Conservation (phyloP, 2,888 invertebrate species). For the Cheilosia vulpina region DNA sequence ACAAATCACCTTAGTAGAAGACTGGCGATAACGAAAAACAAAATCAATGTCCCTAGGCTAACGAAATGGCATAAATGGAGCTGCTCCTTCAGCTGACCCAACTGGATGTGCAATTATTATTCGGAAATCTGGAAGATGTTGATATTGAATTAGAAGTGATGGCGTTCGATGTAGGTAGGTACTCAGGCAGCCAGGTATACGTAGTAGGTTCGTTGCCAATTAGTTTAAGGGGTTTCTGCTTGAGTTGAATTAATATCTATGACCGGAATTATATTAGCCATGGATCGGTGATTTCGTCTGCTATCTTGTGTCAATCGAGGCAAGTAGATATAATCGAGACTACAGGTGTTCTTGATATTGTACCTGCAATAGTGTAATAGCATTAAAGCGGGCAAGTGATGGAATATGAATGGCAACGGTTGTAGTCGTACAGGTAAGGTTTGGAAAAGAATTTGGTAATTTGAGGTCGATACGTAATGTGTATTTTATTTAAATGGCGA, state of each 20-base stretch:
- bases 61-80: conserved; percentile 11
- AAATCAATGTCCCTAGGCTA: conserved; percentile 36
- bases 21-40: background rate
- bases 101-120: conserved; percentile 43
- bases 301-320: conserved; percentile 20
- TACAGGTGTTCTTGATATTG: conserved; percentile 45
- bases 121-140: conserved; percentile 51
- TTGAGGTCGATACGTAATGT: background rate
- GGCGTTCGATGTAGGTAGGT: background rate
- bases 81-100: conserved; percentile 4
- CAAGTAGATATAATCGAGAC: background rate
- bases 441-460: background rate
- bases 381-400: background rate
- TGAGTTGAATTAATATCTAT: conserved; percentile 52
- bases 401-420: background rate
- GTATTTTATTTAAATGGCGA: too few species aligned
- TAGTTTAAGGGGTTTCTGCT: conserved; percentile 63
- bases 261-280: conserved; percentile 48
- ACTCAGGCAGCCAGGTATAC: background rate
- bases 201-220: conserved; percentile 44
- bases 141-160: conserved; percentile 59
- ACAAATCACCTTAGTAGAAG: conserved; percentile 1
- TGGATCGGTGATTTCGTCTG: conserved; percentile 56
- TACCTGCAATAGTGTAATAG: conserved; percentile 5
- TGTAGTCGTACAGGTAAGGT: background rate